Evolutionary conservation across 1,140 invertebrate genomes (phyloP), one percentile per base, ranked within the genome.

Genomic region (Anoplolepis gracilipes): DNA sequence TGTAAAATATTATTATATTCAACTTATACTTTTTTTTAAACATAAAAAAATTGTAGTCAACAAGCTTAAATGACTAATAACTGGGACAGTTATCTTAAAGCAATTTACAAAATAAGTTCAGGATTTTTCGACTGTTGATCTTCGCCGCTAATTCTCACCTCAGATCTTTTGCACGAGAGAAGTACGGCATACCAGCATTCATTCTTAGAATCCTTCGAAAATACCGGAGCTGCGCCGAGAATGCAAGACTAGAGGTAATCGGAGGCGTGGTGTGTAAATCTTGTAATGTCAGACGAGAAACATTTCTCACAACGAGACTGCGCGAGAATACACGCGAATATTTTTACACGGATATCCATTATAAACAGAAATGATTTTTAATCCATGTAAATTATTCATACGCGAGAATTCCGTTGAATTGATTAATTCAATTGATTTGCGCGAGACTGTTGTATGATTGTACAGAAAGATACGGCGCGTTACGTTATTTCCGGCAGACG

Each of bases 101-200:
- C 89, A 90, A 91, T 89, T 90, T 90, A 87, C 86, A 87, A 57
- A 55, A 73, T 77, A 87, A 88, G 85, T 90, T 91, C 72, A 72
- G 72, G 28, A 87, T 13, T 36, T 53, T n/a, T 61, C 46, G 16
- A 25, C 36, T 36, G 61, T 33, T 42, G 49, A 59, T 46, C 42
- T 46, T 36, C 61, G 13, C 16, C 19, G 28, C 8, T 13, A 64
- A 61, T n/a, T n/a, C 25, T 64, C 49, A n/a, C 2, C 70, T 67
- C 2, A 25, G 30, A 76, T 76, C 72, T 39, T 84, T 76, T 67
- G 61, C 81, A 49, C 84, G 39, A 77, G 39, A 77, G 59, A 85
- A 19, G 46, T 13, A 16, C 1, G 33, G 67, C 85, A 85, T 90
- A 78, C 61, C 82, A 30, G 11, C 59, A 61, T 33, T 82, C 89